Evolutionary conservation across 2,888 invertebrate species (phyloP).

Genomic region (Gonocerus acuteangulatus): DNA sequence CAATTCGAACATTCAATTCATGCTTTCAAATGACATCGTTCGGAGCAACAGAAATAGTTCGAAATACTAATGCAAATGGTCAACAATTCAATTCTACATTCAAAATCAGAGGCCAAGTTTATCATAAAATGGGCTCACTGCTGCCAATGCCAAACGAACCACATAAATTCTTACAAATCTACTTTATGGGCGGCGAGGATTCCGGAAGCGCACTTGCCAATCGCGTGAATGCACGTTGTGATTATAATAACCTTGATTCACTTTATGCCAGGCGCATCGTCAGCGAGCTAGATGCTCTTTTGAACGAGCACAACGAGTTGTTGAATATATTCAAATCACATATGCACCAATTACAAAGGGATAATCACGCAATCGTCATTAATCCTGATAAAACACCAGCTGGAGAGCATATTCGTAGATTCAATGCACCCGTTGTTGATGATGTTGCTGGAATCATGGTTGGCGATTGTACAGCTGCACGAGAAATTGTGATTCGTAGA

Average conservation of each 20-base stretch:
- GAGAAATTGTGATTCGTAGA: not conserved
- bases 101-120: conserved; percentile 29
- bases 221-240: too few relatives aligned
- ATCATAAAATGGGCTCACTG: conserved; percentile 25
- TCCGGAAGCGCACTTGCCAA: too few relatives aligned
- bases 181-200: conserved; percentile 30
- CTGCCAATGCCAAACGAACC: conserved; percentile 20
- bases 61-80: conserved; percentile 8
- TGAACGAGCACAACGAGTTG: conserved; percentile 10
- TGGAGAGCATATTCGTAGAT: conserved; percentile 24
- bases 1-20: conserved; percentile 39
- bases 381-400: conserved; percentile 25
- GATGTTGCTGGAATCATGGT: conserved; percentile 3
- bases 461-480: not conserved
- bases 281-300: conserved; percentile 37
- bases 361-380: conserved; percentile 25
- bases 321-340: conserved; percentile 14
- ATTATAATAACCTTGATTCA: conserved; percentile 30
- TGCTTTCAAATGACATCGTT: conserved; percentile 38
- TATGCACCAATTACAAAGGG: conserved; percentile 17
- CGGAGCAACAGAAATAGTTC: conserved; percentile 33
- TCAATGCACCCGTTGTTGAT: conserved; percentile 28
- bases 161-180: conserved; percentile 28
- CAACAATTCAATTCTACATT: conserved; percentile 24
- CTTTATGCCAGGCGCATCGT: conserved; percentile 38